phyloP scores from a whole-genome alignment of 1,140 invertebrate species.

The Polypedilum pembai region DNA sequence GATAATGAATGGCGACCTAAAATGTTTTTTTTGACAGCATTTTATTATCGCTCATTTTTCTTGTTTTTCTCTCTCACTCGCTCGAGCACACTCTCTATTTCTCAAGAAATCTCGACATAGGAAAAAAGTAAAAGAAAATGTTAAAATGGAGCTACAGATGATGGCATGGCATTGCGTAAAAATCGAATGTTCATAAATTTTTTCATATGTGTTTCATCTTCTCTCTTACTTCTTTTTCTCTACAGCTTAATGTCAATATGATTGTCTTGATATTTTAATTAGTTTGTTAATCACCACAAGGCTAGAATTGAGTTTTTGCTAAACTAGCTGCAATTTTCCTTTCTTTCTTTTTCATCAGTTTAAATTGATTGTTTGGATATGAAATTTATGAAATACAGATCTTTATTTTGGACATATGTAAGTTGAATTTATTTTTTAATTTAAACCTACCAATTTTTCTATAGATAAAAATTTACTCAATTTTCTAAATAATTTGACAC shows the following conservation, averaged over 20 bases:
- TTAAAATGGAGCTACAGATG: neutral
- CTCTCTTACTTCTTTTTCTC: too few species aligned
- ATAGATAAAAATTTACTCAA: too few species aligned
- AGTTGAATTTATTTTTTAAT: neutral
- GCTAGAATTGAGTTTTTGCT: neutral
- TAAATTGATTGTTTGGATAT: neutral
- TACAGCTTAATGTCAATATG: constrained; percentile 3
- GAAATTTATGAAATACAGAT: too few species aligned
- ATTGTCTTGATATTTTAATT: neutral
- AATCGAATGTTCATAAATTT: neutral
- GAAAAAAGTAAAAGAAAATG: neutral
- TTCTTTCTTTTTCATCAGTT: neutral
- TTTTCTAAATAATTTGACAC: too few species aligned
- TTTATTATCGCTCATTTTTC: neutral
- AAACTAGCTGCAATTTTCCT: too few species aligned
- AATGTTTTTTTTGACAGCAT: neutral
- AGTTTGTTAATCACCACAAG: constrained; percentile 12
- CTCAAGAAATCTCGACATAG: neutral
- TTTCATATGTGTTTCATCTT: too few species aligned
- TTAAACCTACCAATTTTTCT: too few species aligned
- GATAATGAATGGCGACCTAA: constrained; percentile 17
- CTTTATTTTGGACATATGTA: too few species aligned
- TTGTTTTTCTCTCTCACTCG: neutral
- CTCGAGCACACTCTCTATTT: neutral
- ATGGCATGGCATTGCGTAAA: neutral